These are phyloP conservation scores for Thalassophryne amazonica DNA, from an alignment of 2,797 vertebrate species.

Conservation along the genomic window DNA sequence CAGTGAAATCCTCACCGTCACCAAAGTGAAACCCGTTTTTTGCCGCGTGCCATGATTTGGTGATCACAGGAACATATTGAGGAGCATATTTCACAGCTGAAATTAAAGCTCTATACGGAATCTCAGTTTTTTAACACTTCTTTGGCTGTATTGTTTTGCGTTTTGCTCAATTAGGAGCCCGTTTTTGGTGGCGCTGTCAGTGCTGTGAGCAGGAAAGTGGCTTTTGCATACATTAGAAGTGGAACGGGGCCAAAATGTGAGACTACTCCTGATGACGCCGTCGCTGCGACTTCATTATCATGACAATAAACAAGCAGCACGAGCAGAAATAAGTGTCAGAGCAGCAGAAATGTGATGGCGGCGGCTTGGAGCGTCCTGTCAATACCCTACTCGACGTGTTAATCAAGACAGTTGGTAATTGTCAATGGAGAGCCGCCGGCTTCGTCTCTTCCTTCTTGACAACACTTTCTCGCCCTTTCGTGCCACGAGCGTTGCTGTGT, in stretches of 20 bases:
- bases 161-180: slow-evolving; percentile 61
- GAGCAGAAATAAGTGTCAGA: slow-evolving; percentile 70
- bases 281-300: slow-evolving; percentile 73
- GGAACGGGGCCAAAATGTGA: slow-evolving; percentile 67
- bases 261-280: slow-evolving; percentile 71
- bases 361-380: slow-evolving; percentile 38
- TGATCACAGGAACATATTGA: slow-evolving; percentile 58
- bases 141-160: slow-evolving; percentile 42
- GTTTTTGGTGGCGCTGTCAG: slow-evolving; percentile 60
- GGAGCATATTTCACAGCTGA: slow-evolving; percentile 50
- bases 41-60: slow-evolving; percentile 43
- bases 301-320: slow-evolving; percentile 74
- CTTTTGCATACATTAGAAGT: slow-evolving; percentile 69
- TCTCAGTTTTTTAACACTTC: slow-evolving; percentile 46
- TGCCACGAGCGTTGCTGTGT: slow-evolving; percentile 1
- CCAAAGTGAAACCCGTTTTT: slow-evolving; percentile 14
- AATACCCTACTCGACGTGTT: slow-evolving; percentile 54
- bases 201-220: slow-evolving; percentile 57
- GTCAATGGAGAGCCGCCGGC: slow-evolving; percentile 31
- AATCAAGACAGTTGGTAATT: slow-evolving; percentile 56
- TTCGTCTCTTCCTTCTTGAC: slow-evolving; percentile 27
- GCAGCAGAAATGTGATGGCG: slow-evolving; percentile 51
- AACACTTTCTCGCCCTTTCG: slow-evolving; percentile 1
- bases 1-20: slow-evolving; percentile 53
- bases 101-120: slow-evolving; percentile 48